Conservation (phyloP, 2,797 vertebrate species). For the Cyprinella venusta region DNA sequence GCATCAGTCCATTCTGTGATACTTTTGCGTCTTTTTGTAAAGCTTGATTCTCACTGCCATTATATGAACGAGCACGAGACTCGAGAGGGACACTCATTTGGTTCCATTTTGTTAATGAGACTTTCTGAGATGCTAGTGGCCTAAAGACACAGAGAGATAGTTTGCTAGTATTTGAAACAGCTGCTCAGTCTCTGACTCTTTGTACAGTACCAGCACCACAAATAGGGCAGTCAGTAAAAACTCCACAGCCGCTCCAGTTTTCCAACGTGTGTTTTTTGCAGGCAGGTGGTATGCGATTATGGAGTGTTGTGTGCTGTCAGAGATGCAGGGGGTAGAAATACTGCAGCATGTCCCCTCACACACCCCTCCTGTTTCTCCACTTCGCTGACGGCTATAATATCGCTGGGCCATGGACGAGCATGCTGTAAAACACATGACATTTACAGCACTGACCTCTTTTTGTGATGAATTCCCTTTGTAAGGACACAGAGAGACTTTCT, state of each 20-base stretch:
- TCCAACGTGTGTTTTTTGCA: constrained; percentile 2
- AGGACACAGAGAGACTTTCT: constrained; percentile 1
- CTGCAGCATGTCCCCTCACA: not conserved
- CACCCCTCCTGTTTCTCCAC: constrained; percentile 12
- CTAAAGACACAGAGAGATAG: not conserved
- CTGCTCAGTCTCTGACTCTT: not conserved
- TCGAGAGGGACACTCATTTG: not conserved
- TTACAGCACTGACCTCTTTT: constrained; percentile 42
- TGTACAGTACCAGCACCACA: constrained; percentile 12
- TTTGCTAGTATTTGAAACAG: not conserved
- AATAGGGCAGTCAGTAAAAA: constrained; percentile 25
- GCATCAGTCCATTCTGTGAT: no score
- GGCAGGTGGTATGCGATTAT: constrained; percentile 29
- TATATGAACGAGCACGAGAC: no score
- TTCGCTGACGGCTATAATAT: constrained; percentile 38
- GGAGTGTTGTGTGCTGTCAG: constrained; percentile 39
- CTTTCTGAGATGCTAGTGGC: not conserved
- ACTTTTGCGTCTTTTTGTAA: no score
- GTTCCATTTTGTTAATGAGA: not conserved
- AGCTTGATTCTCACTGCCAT: no score
- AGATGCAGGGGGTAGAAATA: constrained; percentile 24
- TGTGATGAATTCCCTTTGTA: constrained; percentile 49
- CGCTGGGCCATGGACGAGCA: constrained; percentile 25
- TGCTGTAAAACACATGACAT: constrained; percentile 47
- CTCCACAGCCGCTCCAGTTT: not conserved